A percentile compares a stretch with the other conserved stretches of the same genome.
phyloP scores from a whole-genome alignment of 2,113 vertebrate species.

The Platichthys stellatus region DNA sequence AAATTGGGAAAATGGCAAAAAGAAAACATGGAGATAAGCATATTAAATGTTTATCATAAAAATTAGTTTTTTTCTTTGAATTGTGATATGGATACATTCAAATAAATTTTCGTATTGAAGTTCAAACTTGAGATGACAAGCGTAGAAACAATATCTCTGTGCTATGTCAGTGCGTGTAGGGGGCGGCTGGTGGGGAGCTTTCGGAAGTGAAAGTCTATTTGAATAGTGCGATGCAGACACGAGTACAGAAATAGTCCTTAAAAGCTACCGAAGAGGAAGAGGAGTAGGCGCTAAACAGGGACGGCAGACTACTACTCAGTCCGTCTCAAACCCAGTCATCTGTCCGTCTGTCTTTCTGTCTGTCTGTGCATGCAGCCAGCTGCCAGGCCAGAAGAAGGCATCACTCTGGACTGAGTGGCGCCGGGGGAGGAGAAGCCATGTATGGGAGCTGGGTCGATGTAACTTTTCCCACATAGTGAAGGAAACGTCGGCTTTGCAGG shows the following conservation, averaged over 20 bases:
- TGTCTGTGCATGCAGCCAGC: conserved; percentile 48
- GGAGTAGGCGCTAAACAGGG: conserved; percentile 57
- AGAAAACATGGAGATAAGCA: background rate
- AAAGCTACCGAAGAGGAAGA: conserved; percentile 49
- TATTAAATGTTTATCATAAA: too few species aligned
- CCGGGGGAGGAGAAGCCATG: conserved; percentile 57
- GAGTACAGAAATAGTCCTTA: conserved; percentile 63
- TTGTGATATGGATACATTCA: background rate
- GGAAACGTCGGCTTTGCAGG: conserved; percentile 55
- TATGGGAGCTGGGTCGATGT: conserved; percentile 53
- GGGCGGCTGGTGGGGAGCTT: background rate
- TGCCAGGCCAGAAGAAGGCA: conserved; percentile 68
- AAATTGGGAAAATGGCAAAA: background rate
- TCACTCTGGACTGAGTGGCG: conserved; percentile 69
- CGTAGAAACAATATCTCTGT: background rate
- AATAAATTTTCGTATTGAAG: background rate
- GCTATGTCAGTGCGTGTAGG: background rate
- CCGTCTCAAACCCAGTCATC: conserved; percentile 46
- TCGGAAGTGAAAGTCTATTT: conserved; percentile 52
- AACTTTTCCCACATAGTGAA: conserved; percentile 51
- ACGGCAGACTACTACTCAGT: conserved; percentile 47
- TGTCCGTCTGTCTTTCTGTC: conserved; percentile 52
- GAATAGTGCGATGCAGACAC: conserved; percentile 53
- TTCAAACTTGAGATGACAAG: background rate
- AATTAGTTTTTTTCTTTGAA: too few species aligned